Percentiles rank a stretch among this genome's conserved stretches.
These are phyloP conservation scores for Sandelia bainsii DNA, from an alignment of 2,797 vertebrate species.

Conservation along the genomic window DNA sequence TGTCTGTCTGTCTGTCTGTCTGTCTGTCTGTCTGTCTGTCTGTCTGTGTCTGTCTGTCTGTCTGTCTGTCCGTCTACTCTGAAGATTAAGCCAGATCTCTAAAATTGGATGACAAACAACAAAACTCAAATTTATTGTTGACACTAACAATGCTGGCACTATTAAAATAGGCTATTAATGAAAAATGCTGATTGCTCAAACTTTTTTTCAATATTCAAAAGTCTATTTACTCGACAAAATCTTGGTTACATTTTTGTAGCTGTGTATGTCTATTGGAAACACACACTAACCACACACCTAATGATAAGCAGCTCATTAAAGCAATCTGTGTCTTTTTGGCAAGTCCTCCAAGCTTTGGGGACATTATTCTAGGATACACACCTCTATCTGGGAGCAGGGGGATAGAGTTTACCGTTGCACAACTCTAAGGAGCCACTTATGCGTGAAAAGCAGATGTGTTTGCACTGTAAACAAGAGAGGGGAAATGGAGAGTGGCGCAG, in stretches of 20 bases:
- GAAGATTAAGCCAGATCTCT: too few relatives aligned
- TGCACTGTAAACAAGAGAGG: slow-evolving; percentile 78
- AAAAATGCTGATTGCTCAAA: slow-evolving; percentile 8
- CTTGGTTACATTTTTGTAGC: slow-evolving; percentile 5
- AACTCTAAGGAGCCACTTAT: slow-evolving; percentile 75
- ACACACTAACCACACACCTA: slow-evolving; percentile 37
- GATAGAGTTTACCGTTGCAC: slow-evolving; percentile 68
- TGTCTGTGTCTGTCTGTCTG: background rate
- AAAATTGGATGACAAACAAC: too few relatives aligned
- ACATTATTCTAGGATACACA: slow-evolving; percentile 62
- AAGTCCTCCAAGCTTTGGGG: slow-evolving; percentile 67
- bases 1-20: too few relatives aligned
- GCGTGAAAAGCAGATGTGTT: slow-evolving; percentile 82
- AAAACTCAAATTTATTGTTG: background rate
- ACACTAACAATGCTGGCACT: background rate
- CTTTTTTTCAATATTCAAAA: background rate
- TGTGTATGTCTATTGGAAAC: slow-evolving; percentile 11
- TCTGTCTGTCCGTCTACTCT: background rate
- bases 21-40: too few relatives aligned
- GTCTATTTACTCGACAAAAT: background rate
- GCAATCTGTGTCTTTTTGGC: slow-evolving; percentile 63
- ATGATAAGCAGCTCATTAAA: slow-evolving; percentile 69
- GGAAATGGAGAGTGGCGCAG: slow-evolving; percentile 54
- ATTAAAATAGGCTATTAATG: background rate
- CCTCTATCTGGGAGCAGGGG: slow-evolving; percentile 65